A percentile compares a stretch with the other conserved stretches of the same genome.
These are phyloP conservation scores for Danio kyathit DNA, from an alignment of 2,797 vertebrate genomes.

Conservation along the genomic window DNA sequence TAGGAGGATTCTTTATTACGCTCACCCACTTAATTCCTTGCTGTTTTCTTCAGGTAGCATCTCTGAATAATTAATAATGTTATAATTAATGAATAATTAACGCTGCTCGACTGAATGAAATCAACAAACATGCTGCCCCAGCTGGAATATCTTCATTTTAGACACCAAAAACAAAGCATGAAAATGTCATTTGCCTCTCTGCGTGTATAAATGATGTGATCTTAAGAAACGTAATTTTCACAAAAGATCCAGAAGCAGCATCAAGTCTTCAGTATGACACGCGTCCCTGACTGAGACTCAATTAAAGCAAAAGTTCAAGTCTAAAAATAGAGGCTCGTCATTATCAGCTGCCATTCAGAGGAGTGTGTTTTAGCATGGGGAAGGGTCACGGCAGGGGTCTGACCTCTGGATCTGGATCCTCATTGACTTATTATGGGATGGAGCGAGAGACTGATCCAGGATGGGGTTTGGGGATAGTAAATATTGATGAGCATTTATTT, in stretches of 20 bases:
- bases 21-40: not conserved
- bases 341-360: constrained; percentile 4
- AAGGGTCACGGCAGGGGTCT: constrained; percentile 27
- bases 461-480: constrained; percentile 15
- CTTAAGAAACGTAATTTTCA: not conserved
- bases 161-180: not conserved
- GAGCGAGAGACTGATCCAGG: not conserved
- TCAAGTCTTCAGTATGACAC: not conserved
- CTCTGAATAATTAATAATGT: constrained; percentile 56
- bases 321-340: constrained; percentile 51
- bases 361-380: constrained; percentile 21
- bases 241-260: not conserved
- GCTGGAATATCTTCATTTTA: not conserved
- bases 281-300: constrained; percentile 24
- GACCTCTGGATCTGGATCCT: not conserved
- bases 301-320: constrained; percentile 47
- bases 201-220: not conserved
- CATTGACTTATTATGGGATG: constrained; percentile 25
- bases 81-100: constrained; percentile 38
- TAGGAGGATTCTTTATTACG: not conserved
- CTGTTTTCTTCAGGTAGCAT: constrained; percentile 16
- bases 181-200: not conserved
- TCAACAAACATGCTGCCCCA: constrained; percentile 22
- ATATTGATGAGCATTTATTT: constrained; percentile 47
- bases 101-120: constrained; percentile 14